Evolutionary conservation across 2,113 vertebrate genomes (phyloP).

Genomic region (Nycticebus coucang): DNA sequence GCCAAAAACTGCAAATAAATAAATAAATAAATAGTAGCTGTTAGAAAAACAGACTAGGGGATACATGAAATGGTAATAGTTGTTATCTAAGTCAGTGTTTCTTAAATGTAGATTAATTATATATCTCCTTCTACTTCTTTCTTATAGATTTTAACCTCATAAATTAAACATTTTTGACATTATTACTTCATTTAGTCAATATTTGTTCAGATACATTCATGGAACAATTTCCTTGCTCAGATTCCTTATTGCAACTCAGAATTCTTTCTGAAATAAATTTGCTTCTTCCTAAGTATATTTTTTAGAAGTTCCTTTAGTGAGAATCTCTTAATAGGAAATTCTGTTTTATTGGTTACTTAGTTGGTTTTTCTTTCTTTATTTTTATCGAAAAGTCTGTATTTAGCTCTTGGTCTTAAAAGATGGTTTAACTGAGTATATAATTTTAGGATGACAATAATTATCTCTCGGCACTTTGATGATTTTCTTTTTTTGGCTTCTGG

Average conservation of each 20-base stretch:
- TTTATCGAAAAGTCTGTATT: background rate
- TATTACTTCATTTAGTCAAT: background rate
- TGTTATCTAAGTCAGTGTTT: background rate
- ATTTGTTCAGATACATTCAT: background rate
- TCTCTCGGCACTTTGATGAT: background rate
- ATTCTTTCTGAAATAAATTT: conserved; percentile 24
- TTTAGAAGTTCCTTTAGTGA: background rate
- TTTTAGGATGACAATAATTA: background rate
- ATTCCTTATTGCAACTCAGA: background rate
- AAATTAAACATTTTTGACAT: background rate
- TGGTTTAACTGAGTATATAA: background rate
- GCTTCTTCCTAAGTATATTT: background rate
- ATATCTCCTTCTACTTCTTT: background rate
- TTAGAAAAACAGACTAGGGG: background rate
- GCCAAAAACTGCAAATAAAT: too few relatives aligned
- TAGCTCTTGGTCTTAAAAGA: conserved; percentile 40
- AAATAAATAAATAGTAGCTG: background rate
- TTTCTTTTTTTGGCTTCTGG: background rate
- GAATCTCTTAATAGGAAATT: background rate
- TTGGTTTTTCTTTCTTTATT: background rate
- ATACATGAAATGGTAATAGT: background rate
- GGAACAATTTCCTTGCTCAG: background rate
- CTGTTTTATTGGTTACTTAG: background rate
- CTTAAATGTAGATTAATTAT: background rate
- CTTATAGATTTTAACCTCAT: background rate